Conservation (phyloP, 2,888 invertebrate species). For the Drosophila demipolita region DNA sequence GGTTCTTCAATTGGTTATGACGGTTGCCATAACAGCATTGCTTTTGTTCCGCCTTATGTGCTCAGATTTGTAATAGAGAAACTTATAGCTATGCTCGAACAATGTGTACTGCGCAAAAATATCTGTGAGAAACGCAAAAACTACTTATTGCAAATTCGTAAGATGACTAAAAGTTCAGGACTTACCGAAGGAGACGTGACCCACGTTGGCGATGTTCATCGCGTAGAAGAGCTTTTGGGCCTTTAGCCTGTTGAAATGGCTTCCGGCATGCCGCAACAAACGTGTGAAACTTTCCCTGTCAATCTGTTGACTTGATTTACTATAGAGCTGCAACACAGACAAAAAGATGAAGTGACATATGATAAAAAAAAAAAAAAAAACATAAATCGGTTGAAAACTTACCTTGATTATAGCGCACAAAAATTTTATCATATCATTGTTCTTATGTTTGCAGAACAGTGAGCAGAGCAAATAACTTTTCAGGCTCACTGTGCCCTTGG, state of each 20-base stretch:
- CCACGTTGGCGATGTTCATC: slow-evolving; percentile 88
- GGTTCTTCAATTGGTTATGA: slow-evolving; percentile 30
- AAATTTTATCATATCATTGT: slow-evolving; percentile 88
- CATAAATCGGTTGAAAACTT: slow-evolving; percentile 51
- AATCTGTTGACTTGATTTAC: slow-evolving; percentile 87
- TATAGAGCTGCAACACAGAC: slow-evolving; percentile 87
- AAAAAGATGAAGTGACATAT: background rate
- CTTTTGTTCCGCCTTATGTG: slow-evolving; percentile 74
- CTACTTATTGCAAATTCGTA: background rate
- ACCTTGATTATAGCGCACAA: slow-evolving; percentile 91
- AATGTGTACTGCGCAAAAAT: slow-evolving; percentile 55
- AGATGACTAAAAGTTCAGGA: background rate
- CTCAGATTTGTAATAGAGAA: slow-evolving; percentile 82
- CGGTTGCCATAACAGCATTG: slow-evolving; percentile 20
- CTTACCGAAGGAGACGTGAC: slow-evolving; percentile 89
- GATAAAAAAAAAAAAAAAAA: rapidly evolving
- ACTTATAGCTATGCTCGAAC: slow-evolving; percentile 68
- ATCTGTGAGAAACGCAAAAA: slow-evolving; percentile 35
- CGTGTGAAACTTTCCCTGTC: slow-evolving; percentile 87
- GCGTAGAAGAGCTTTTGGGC: slow-evolving; percentile 88
- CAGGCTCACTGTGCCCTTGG: slow-evolving; percentile 90
- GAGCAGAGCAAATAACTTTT: slow-evolving; percentile 93
- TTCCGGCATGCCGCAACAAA: slow-evolving; percentile 87
- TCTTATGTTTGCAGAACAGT: slow-evolving; percentile 88
- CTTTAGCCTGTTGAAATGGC: slow-evolving; percentile 88